Percentiles rank a stretch among this genome's conserved stretches.
Evolutionary conservation across 1,140 invertebrate genomes (phyloP).

Genomic region (Maniola jurtina): DNA sequence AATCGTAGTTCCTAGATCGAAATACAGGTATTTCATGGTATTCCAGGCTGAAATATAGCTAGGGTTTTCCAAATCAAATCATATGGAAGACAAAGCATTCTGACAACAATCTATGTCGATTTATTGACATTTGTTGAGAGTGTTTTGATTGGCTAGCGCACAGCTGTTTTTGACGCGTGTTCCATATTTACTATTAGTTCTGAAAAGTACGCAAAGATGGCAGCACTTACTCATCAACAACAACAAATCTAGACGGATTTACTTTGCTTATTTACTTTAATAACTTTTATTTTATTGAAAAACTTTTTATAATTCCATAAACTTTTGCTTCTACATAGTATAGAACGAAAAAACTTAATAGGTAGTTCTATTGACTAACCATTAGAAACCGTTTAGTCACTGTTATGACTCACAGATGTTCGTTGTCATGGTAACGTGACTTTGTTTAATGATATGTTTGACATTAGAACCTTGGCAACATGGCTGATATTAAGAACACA

Average conservation of each 20-base stretch:
- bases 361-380: background rate
- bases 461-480: background rate
- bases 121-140: conserved; percentile 54
- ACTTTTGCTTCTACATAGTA: background rate
- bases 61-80: conserved; percentile 45
- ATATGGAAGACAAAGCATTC: conserved; percentile 67
- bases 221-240: conserved; percentile 49
- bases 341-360: background rate
- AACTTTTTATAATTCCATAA: background rate
- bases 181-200: conserved; percentile 31
- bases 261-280: background rate
- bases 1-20: background rate
- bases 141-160: conserved; percentile 54
- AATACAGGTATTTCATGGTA: conserved; percentile 11
- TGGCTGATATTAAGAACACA: background rate
- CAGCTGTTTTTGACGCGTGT: conserved; percentile 73
- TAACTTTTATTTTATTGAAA: background rate
- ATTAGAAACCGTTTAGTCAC: conserved; percentile 1
- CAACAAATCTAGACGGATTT: conserved; percentile 33
- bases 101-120: conserved; percentile 55
- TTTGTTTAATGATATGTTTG: conserved; percentile 20
- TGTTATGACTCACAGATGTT: background rate
- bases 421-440: conserved; percentile 30
- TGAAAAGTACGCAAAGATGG: conserved; percentile 49
- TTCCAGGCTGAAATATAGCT: conserved; percentile 24